Evolutionary conservation across 1,140 invertebrate species (phyloP).

Genomic region (Drosophila willistoni): DNA sequence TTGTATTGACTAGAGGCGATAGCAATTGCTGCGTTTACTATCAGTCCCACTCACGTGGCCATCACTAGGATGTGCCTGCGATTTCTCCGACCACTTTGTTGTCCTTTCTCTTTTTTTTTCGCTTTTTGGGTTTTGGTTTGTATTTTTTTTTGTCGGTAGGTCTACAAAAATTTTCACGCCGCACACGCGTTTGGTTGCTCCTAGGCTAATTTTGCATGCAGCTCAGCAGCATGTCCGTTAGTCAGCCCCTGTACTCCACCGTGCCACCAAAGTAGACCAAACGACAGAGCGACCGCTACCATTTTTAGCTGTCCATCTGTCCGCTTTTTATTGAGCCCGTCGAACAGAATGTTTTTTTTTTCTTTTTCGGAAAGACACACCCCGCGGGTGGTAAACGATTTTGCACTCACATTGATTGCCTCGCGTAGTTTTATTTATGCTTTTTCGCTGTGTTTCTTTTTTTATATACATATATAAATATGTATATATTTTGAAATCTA

Average conservation of each 20-base stretch:
- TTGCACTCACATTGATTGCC: slow-evolving; percentile 80
- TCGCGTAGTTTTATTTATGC: slow-evolving; percentile 78
- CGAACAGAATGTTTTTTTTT: slow-evolving; percentile 38
- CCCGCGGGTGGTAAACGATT: slow-evolving; percentile 76
- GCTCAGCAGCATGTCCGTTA: slow-evolving; percentile 67
- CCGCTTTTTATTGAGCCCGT: slow-evolving; percentile 67
- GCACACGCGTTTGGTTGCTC: slow-evolving; percentile 57
- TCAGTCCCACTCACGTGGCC: not conserved
- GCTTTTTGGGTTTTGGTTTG: not conserved
- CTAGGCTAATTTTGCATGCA: slow-evolving; percentile 79
- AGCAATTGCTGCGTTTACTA: slow-evolving; percentile 2
- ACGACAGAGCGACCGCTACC: not conserved
- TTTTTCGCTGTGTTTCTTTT: slow-evolving; percentile 39
- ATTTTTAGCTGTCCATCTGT: slow-evolving; percentile 43
- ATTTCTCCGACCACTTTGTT: not conserved
- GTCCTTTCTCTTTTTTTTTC: slow-evolving; percentile 12
- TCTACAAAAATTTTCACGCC: slow-evolving; percentile 74
- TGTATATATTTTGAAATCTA: slow-evolving; percentile 28
- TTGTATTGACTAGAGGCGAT: slow-evolving; percentile 67
- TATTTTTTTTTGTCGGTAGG: slow-evolving; percentile 25
- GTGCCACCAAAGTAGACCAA: not conserved
- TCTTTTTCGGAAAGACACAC: slow-evolving; percentile 31
- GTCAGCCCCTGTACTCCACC: not conserved
- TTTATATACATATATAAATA: slow-evolving; percentile 29
- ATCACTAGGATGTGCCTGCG: not conserved